Evolutionary conservation across 2,797 vertebrate genomes (phyloP).

Genomic region (Lophius americanus): DNA sequence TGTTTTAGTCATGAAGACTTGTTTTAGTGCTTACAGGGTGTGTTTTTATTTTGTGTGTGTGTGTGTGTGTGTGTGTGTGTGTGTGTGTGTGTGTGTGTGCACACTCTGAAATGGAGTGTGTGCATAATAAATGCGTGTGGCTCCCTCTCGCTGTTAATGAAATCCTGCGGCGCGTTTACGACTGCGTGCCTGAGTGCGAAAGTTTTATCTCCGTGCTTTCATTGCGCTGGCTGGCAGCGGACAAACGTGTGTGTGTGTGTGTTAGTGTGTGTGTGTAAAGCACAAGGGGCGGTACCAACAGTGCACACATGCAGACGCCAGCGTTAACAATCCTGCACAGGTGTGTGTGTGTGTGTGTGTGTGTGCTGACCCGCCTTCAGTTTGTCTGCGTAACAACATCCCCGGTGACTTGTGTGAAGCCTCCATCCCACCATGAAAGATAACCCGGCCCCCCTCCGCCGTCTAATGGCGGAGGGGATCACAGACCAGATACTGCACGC

Average conservation of each 20-base stretch:
- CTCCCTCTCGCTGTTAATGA: not conserved
- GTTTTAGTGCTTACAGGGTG: not conserved
- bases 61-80: conserved; percentile 10
- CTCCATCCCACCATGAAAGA: conserved; percentile 59
- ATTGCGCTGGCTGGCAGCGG: not conserved
- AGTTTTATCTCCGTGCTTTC: not conserved
- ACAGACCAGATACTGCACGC: too few relatives aligned
- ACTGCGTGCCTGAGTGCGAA: not conserved
- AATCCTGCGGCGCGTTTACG: not conserved
- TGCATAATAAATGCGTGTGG: conserved; percentile 7
- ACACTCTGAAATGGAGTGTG: conserved; percentile 3
- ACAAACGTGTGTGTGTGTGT: not conserved
- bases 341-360: conserved; percentile 19
- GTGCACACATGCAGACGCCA: conserved; percentile 16
- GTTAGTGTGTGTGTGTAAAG: conserved; percentile 13
- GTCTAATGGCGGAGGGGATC: conserved; percentile 28
- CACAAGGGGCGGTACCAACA: not conserved
- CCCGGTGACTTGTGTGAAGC: conserved; percentile 58
- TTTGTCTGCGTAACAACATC: conserved; percentile 58
- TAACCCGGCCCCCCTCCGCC: conserved; percentile 44
- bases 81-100: conserved; percentile 2
- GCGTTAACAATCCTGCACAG: conserved; percentile 19
- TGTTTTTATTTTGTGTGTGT: not conserved
- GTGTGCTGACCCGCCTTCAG: conserved; percentile 29
- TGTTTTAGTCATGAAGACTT: not conserved